Base-by-base conservation (phyloP, 1,140 invertebrate species). In the Stenopsyche tienmushanensis region DNA sequence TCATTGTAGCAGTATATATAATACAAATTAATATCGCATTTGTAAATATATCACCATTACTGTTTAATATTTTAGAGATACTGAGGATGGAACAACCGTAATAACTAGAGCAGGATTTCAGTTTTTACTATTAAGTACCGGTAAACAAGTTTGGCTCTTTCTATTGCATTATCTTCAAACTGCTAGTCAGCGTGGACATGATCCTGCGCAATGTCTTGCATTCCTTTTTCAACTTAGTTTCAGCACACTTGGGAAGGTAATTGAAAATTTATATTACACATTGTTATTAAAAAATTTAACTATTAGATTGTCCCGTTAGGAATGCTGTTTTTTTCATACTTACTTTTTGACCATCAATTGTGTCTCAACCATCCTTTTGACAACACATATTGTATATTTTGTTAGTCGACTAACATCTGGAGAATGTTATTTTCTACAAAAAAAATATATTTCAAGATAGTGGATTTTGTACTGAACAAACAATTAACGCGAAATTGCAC, bases 201-300 rank as follows among this genome's bases (percentile, higher is more conserved):
- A 92, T 75, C 83, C 97, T 3, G 92, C 93, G 0, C 93, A 96
- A 75, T 98, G 94, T 78, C 82, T 98, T 9, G 91, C 92, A 13
- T 97, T 98, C 78, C 77, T 99, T 3, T 98, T 98, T 76, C 94
- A 97, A 84, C 83, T 98, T 47, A 97, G 94, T 79, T 98, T 98
- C 78, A 93, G 93, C 50, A 97, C 93, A 0, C 82, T 98, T 21
- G 97, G 96, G 55, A 96, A 95, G 81, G 90, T 91, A 77, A n/a
- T n/a, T n/a, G n/a, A n/a, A n/a, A n/a, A n/a, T n/a, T n/a, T n/a
- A n/a, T n/a, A 75, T 71, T 60, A 21, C 24, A n/a, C 9, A 8
- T 59, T 57, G 47, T 26, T 29, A 50, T 23, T 54, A 17, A 29
- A 64, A 57, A 13, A 21, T n/a, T n/a, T n/a, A n/a, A n/a, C n/a